These are phyloP conservation scores for Lutjanus argentimaculatus DNA, from an alignment of 2,797 vertebrate genomes.

Conservation along the genomic window DNA sequence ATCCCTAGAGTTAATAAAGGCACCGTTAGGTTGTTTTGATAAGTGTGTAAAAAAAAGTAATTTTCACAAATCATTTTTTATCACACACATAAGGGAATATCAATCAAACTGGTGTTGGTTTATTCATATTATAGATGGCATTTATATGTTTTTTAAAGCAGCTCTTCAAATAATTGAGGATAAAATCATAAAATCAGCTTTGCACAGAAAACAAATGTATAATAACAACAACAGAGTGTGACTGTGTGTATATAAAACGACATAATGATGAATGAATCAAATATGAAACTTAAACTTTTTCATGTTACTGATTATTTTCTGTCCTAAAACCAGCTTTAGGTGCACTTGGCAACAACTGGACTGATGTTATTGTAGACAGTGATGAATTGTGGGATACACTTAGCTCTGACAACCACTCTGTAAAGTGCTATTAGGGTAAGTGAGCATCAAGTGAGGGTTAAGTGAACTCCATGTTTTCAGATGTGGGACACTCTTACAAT, in stretches of 20 bases:
- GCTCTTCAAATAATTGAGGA: no score
- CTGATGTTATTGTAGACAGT: not conserved
- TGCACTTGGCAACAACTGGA: not conserved
- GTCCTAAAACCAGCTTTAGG: no score
- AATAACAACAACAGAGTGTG: not conserved
- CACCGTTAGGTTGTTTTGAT: no score
- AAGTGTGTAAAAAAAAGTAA: no score
- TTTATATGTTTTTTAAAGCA: no score
- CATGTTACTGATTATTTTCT: not conserved
- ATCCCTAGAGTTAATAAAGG: no score
- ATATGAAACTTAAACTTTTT: not conserved
- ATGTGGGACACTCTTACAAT: not conserved
- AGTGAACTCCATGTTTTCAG: not conserved
- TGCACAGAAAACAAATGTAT: no score
- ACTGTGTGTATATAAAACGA: not conserved
- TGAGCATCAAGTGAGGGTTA: constrained; percentile 5
- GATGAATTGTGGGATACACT: constrained; percentile 1
- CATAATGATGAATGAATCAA: not conserved
- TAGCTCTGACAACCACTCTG: not conserved
- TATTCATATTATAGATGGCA: no score
- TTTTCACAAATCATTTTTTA: no score
- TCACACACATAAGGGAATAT: no score
- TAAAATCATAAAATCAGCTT: no score
- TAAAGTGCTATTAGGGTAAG: not conserved
- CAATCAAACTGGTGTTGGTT: no score